Evolutionary conservation across 2,113 vertebrate species (phyloP), one percentile per base, ranked within the genome.

Genomic region (Athene cunicularia): DNA sequence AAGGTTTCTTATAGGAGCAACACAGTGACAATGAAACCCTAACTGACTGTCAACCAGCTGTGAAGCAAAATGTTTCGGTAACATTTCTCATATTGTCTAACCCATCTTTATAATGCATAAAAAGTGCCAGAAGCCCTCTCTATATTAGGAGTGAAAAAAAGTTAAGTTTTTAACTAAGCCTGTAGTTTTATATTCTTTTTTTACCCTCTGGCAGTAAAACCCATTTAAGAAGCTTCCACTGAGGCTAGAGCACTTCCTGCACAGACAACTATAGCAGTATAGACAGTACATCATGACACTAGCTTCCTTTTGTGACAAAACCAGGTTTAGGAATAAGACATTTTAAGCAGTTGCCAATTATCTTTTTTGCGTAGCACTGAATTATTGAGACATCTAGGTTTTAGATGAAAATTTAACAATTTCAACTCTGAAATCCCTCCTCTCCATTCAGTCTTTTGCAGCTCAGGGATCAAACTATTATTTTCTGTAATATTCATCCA

Each of bases 31-130:
- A 32, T 12, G 19, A 75, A 45, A 90, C 56, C 11, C 53, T 49
- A n/a, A 75, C 0, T 56, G 24, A 63, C 0, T 37, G 6, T n/a
- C 43, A 68, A 13, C 9, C 0, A 63, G 52, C 18, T 47, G 0
- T 10, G 12, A 82, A 50, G n/a, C 24, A 43, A 74, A 82, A 52
- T 7, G 14, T 39, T 62, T 43, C 2, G 0, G 17, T 39, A 52
- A 64, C 6, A 28, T 26, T 72, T 55, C 39, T 68, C 41, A 84
- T 58, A 5, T 30, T 16, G 2, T 80, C 72, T 86, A 70, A 77
- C 3, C 13, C 49, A 92, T 26, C 81, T 84, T 64, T 41, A 6
- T 15, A 74, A 49, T 23, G 47, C 7, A 11, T 14, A 70, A 72
- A 73, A 86, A 73, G 39, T 4, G 14, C 91, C 68, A 76, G 49